These are phyloP conservation scores for Poecile atricapillus DNA, from an alignment of 2,113 vertebrate species.

Conservation along the genomic window DNA sequence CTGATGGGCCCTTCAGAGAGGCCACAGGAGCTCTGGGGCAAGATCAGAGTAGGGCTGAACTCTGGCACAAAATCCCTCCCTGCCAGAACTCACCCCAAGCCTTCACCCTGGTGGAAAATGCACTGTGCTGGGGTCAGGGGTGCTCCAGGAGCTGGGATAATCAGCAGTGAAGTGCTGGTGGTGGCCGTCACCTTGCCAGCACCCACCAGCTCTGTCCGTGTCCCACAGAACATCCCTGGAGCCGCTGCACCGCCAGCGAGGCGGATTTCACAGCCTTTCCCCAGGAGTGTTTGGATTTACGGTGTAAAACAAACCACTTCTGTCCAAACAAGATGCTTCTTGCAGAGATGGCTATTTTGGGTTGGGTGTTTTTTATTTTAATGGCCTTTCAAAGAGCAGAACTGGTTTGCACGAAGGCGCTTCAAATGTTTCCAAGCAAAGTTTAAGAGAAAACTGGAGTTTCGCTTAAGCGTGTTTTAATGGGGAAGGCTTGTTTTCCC, in stretches of 20 bases:
- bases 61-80: neutral
- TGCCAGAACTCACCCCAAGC: neutral
- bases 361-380: neutral
- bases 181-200: neutral
- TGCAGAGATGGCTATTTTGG: neutral
- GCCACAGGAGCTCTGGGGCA: neutral
- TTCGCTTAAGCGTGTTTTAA: neutral
- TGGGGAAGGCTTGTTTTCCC: conserved; percentile 26
- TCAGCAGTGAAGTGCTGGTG: rapidly evolving
- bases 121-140: neutral
- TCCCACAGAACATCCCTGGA: neutral
- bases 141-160: neutral
- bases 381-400: conserved; percentile 5
- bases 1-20: neutral
- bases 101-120: neutral
- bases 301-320: neutral
- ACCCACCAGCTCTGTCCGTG: rapidly evolving
- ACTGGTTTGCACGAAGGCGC: neutral
- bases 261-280: neutral
- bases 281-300: neutral
- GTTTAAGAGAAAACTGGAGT: conserved; percentile 54
- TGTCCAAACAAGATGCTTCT: neutral
- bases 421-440: conserved; percentile 18
- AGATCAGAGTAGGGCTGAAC: rapidly evolving
- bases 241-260: neutral